Conservation (phyloP, 2,888 invertebrate genomes). For the Drosophila prolongata region DNA sequence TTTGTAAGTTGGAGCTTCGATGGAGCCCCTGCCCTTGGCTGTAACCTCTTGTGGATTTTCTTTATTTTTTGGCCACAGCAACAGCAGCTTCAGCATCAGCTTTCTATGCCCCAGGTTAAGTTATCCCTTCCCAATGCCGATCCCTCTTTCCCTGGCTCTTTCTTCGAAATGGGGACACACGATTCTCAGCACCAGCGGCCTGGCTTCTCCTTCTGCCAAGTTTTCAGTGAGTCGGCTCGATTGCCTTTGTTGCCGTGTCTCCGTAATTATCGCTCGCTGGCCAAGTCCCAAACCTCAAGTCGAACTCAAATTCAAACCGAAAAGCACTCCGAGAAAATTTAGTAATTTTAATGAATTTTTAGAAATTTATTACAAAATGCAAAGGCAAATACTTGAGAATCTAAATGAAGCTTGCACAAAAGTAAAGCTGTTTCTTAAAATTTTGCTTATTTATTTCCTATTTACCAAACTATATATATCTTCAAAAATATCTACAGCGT, state of each 20-base stretch:
- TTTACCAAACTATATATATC: too few relatives aligned
- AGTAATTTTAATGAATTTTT: too few relatives aligned
- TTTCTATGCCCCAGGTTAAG: constrained; percentile 26
- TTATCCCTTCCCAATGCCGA: constrained; percentile 13
- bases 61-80: constrained; percentile 11
- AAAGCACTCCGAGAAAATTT: constrained; percentile 20
- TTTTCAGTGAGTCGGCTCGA: constrained; percentile 46
- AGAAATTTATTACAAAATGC: too few relatives aligned
- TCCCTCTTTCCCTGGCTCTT: constrained; percentile 18
- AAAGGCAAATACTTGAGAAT: too few relatives aligned
- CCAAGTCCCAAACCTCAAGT: constrained; percentile 56
- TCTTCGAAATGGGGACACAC: constrained; percentile 68
- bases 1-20: constrained; percentile 36
- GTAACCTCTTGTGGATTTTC: constrained; percentile 57
- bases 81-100: constrained; percentile 23
- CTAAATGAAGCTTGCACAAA: too few relatives aligned
- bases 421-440: too few relatives aligned
- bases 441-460: too few relatives aligned
- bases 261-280: constrained; percentile 70
- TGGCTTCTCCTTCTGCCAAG: constrained; percentile 30
- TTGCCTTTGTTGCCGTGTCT: constrained; percentile 60
- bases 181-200: constrained; percentile 35
- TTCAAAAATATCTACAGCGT: too few relatives aligned
- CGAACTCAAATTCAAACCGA: constrained; percentile 35
- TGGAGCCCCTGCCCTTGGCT: constrained; percentile 59